A percentile compares a stretch with the other conserved stretches of the same genome.
Evolutionary conservation across 2,797 vertebrate genomes (phyloP).

Genomic region (Argyrosomus regius): DNA sequence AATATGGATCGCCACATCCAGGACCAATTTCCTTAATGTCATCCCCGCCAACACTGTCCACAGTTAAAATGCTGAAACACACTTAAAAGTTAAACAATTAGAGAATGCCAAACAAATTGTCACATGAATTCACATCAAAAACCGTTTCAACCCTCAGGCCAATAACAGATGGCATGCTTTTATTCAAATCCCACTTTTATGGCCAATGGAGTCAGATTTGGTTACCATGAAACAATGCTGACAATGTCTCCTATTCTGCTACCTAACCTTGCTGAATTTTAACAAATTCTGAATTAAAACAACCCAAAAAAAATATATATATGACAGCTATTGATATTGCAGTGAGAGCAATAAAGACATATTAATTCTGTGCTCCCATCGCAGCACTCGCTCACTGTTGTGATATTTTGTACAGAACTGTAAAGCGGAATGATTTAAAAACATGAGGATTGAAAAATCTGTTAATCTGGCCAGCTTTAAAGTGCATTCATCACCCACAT

Average conservation of each 20-base stretch:
- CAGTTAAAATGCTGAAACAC: neutral
- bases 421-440: neutral
- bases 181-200: neutral
- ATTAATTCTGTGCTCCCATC: neutral
- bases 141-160: neutral
- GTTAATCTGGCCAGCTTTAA: neutral
- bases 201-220: neutral
- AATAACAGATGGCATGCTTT: neutral
- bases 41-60: neutral
- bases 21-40: neutral
- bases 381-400: neutral
- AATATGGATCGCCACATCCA: neutral
- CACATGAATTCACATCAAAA: neutral
- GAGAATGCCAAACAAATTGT: neutral
- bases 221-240: constrained; percentile 15
- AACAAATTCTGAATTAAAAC: too few relatives aligned
- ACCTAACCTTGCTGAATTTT: neutral
- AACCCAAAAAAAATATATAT: too few relatives aligned
- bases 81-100: neutral
- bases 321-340: neutral
- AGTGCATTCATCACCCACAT: constrained; percentile 3
- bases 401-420: neutral
- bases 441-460: neutral
- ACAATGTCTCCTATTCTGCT: neutral
- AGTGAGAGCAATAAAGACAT: neutral